Evolutionary conservation across 2,113 vertebrate genomes (phyloP).

Genomic region (Micromys minutus): DNA sequence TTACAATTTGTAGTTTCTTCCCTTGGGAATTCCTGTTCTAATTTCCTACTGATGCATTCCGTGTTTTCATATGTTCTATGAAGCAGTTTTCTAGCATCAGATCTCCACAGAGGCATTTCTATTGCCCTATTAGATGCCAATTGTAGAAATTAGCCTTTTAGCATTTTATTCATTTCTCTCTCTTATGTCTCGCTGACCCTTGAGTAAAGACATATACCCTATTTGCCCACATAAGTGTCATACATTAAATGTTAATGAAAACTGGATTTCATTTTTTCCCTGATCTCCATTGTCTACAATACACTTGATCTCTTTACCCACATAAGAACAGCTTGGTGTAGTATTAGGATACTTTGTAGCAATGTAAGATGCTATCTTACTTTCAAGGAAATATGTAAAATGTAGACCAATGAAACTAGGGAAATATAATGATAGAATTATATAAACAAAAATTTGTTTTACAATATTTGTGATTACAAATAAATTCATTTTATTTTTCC

Average conservation of each 20-base stretch:
- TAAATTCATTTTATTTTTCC: too few species aligned
- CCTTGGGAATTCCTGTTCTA: background rate
- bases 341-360: background rate
- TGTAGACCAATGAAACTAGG: background rate
- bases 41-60: background rate
- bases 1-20: background rate
- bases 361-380: too few species aligned
- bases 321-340: background rate
- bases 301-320: background rate
- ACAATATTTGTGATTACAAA: background rate
- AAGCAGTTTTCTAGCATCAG: background rate
- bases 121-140: background rate
- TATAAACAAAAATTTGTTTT: background rate
- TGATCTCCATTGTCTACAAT: background rate
- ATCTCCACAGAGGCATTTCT: background rate
- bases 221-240: background rate
- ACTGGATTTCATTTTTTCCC: background rate
- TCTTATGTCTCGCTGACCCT: background rate
- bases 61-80: too few species aligned
- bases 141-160: background rate
- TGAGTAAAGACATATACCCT: background rate
- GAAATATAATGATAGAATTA: background rate
- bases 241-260: background rate
- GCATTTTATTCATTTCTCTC: background rate
- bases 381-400: background rate